phyloP scores from a whole-genome alignment of 1,140 invertebrate genomes.

The Caenorhabditis inopinata region DNA sequence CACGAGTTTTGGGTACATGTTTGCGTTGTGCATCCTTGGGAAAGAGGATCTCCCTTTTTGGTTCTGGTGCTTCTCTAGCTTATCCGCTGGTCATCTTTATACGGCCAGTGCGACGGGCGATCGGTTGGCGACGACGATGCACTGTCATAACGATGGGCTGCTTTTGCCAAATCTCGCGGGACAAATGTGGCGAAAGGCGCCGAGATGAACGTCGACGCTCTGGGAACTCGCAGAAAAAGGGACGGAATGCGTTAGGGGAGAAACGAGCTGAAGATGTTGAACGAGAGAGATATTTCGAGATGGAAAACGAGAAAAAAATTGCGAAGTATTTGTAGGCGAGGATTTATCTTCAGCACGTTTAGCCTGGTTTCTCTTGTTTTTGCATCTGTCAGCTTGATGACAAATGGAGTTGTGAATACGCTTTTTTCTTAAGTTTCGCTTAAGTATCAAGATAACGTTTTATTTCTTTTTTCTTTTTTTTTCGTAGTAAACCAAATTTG shows the following conservation, averaged over 20 bases:
- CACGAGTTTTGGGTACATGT: not conserved
- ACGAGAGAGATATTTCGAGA: not conserved
- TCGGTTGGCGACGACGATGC: too few species aligned
- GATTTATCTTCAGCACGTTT: not conserved
- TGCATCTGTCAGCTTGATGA: too few species aligned
- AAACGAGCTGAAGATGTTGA: too few species aligned
- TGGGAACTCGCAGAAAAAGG: not conserved
- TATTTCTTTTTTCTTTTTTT: too few species aligned
- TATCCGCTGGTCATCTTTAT: slow-evolving; percentile 25
- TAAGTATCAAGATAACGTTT: too few species aligned
- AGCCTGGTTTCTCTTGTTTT: too few species aligned
- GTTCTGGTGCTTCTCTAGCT: not conserved
- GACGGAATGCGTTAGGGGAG: not conserved
- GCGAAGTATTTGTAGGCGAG: not conserved
- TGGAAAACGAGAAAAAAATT: not conserved
- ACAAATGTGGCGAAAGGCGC: slow-evolving; percentile 33
- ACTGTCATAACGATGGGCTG: not conserved
- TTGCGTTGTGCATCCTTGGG: not conserved
- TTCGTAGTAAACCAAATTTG: too few species aligned
- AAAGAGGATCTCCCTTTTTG: not conserved
- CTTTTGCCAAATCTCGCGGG: slow-evolving; percentile 16
- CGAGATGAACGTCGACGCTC: not conserved
- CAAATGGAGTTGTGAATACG: too few species aligned
- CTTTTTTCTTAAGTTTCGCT: too few species aligned
- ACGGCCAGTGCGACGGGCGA: not conserved